Evolutionary conservation across 2,113 vertebrate genomes (phyloP).

Genomic region (Aspiorhynchus laticeps): DNA sequence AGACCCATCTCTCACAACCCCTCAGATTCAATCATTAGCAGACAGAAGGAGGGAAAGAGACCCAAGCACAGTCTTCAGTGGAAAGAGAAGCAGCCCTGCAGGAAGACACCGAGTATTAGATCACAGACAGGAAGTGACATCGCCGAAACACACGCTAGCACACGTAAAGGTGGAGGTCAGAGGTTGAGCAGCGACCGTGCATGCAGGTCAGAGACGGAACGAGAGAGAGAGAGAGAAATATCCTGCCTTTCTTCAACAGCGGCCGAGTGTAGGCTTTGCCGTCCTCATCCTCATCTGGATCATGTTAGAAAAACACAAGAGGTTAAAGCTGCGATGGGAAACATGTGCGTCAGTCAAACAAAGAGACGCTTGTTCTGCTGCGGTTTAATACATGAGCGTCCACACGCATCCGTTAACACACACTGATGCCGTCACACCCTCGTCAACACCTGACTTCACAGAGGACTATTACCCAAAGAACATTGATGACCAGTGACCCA

Average conservation of each 20-base stretch:
- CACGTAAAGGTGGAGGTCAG: conserved; percentile 22
- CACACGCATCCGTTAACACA: neutral
- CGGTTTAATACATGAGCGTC: neutral
- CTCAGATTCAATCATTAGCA: conserved; percentile 3
- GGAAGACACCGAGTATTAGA: conserved; percentile 35
- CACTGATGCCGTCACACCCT: neutral
- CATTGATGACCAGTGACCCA: too few species aligned
- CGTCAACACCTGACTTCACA: too few species aligned
- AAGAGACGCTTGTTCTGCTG: conserved; percentile 41
- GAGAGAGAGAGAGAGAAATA: conserved; percentile 57
- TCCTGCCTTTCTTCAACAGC: conserved; percentile 99
- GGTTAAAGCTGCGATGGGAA: conserved; percentile 76
- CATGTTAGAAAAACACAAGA: conserved; percentile 77
- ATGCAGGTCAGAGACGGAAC: neutral
- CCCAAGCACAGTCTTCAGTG: conserved; percentile 36
- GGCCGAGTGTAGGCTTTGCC: conserved; percentile 92
- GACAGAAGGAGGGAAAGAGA: too few species aligned
- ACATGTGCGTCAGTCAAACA: conserved; percentile 49
- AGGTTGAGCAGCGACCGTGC: neutral
- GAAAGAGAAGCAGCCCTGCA: conserved; percentile 44
- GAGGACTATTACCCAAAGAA: too few species aligned
- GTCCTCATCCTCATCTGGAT: conserved; percentile 95
- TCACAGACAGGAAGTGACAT: conserved; percentile 42
- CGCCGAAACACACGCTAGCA: conserved; percentile 30
- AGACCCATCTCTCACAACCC: neutral